Conservation (phyloP, 2,888 invertebrate species). For the Dicycla oo region DNA sequence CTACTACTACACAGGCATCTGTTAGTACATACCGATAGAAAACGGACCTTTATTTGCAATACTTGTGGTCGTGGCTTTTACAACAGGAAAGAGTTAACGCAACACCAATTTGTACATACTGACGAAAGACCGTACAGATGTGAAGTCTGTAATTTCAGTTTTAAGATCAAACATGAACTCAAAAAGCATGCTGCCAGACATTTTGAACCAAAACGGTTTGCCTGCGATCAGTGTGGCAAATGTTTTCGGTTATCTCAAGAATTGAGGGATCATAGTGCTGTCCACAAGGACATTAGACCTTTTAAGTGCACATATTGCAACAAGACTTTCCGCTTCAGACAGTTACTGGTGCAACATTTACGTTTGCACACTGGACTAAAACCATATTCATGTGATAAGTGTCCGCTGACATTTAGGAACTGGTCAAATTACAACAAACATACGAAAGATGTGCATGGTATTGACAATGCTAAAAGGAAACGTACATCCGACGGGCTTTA, state of each 20-base stretch:
- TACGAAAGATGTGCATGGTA: slow-evolving; percentile 93
- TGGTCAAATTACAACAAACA: slow-evolving; percentile 96
- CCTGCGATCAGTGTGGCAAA: slow-evolving; percentile 85
- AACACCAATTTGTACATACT: slow-evolving; percentile 26
- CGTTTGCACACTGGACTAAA: slow-evolving; percentile 93
- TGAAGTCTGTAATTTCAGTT: slow-evolving; percentile 78
- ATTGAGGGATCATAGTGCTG: slow-evolving; percentile 93
- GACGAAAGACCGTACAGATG: slow-evolving; percentile 70
- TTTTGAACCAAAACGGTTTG: slow-evolving; percentile 81
- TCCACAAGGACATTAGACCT: slow-evolving; percentile 95
- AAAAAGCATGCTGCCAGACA: slow-evolving; percentile 85
- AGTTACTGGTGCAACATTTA: slow-evolving; percentile 93
- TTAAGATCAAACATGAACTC: slow-evolving; percentile 20
- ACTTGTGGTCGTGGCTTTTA: slow-evolving; percentile 85
- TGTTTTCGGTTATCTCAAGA: slow-evolving; percentile 92
- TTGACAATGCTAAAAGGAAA: slow-evolving; percentile 84
- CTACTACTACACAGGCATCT: slow-evolving; percentile 22
- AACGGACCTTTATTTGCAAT: slow-evolving; percentile 83
- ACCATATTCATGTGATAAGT: slow-evolving; percentile 93
- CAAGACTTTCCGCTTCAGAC: slow-evolving; percentile 94
- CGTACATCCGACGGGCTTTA: slow-evolving; percentile 89
- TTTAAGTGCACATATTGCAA: slow-evolving; percentile 94
- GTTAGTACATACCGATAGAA: slow-evolving; percentile 86
- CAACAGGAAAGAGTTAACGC: slow-evolving; percentile 76
- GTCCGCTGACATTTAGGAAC: slow-evolving; percentile 91